A percentile compares a stretch with the other conserved stretches of the same genome.
Conservation (phyloP, 2,797 vertebrate genomes). For the Parauchenoglanis ngamensis region DNA sequence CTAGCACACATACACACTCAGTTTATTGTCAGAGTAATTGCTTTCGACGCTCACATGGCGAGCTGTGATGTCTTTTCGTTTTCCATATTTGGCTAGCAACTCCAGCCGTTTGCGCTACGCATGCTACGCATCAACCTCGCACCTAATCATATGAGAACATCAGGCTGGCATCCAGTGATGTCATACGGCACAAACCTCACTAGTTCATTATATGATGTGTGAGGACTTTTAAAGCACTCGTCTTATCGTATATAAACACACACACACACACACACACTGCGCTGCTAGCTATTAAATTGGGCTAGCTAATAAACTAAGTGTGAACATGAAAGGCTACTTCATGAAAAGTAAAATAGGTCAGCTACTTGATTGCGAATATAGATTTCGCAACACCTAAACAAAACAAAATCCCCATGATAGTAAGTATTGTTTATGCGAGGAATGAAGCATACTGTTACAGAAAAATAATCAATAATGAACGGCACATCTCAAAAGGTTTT, state of each 20-base stretch:
- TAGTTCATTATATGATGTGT: neutral
- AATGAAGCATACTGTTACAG: neutral
- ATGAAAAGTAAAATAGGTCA: neutral
- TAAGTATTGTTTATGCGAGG: neutral
- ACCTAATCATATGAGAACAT: slow-evolving; percentile 27
- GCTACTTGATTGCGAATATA: neutral
- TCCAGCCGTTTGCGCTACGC: slow-evolving; percentile 1
- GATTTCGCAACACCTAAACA: neutral
- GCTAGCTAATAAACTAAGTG: neutral
- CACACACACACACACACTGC: neutral
- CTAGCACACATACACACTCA: slow-evolving; percentile 4
- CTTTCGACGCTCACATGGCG: slow-evolving; percentile 27
- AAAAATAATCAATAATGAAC: too few relatives aligned
- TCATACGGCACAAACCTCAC: neutral
- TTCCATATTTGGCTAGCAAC: neutral
- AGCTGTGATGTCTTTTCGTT: neutral
- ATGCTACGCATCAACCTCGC: slow-evolving; percentile 21
- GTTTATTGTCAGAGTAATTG: slow-evolving; percentile 42
- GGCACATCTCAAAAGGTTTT: neutral
- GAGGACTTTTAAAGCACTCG: neutral
- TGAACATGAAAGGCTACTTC: neutral
- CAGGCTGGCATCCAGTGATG: slow-evolving; percentile 23
- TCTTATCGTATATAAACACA: neutral
- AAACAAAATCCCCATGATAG: neutral
- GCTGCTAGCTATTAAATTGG: neutral